A percentile compares a stretch with the other conserved stretches of the same genome.
Evolutionary conservation across 2,113 vertebrate species (phyloP).

Genomic region (Stictonetta naevosa): DNA sequence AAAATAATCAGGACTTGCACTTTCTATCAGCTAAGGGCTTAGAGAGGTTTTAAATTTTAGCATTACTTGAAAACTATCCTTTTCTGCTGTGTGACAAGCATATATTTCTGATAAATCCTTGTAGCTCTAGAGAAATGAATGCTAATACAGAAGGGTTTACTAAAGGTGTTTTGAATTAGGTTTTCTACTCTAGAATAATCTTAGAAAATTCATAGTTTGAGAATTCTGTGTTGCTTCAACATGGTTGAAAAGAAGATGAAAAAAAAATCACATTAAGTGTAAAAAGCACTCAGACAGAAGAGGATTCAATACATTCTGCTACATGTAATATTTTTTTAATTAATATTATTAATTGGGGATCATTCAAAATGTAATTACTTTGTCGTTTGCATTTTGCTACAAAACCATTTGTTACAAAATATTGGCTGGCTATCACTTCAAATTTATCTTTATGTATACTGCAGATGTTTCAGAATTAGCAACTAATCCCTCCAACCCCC

Average conservation of each 20-base stretch:
- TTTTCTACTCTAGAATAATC: neutral
- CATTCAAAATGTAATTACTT: neutral
- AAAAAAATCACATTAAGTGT: neutral
- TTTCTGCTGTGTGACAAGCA: neutral
- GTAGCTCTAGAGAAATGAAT: neutral
- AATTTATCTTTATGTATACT: neutral
- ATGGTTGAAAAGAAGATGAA: neutral
- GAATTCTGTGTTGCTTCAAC: neutral
- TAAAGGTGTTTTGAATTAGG: neutral
- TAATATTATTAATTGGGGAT: neutral
- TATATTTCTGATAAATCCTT: neutral
- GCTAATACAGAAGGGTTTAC: neutral
- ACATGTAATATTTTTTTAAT: neutral
- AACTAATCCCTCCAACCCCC: neutral
- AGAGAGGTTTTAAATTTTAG: neutral
- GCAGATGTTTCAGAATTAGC: neutral
- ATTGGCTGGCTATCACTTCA: neutral
- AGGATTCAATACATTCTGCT: neutral
- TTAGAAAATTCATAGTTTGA: neutral
- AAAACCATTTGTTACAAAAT: neutral
- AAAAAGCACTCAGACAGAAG: neutral
- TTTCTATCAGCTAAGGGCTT: neutral
- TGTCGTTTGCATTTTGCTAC: neutral
- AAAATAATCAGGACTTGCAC: neutral
- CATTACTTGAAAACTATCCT: neutral